Evolutionary conservation across 1,140 invertebrate species (phyloP).

Genomic region (Bicyclus anynana): DNA sequence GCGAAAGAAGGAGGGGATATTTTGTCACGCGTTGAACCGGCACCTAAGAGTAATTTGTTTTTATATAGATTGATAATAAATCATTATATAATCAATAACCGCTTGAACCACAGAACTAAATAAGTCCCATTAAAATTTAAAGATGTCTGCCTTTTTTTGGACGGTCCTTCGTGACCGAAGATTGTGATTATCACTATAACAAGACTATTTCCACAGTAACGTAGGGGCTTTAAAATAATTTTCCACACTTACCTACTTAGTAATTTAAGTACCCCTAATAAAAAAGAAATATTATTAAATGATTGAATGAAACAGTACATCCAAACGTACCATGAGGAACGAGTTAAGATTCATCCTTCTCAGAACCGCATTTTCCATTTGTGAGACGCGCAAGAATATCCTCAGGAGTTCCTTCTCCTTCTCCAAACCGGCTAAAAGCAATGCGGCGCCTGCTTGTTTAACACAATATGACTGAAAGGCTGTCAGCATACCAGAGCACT

Average conservation of each 20-base stretch:
- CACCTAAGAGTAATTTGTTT: conserved; percentile 77
- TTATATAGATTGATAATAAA: background rate
- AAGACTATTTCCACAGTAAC: too few species aligned
- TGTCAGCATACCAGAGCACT: conserved; percentile 94
- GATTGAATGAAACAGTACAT: background rate
- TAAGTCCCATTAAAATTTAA: too few species aligned
- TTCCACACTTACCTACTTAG: background rate
- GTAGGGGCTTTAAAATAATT: too few species aligned
- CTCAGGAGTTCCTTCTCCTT: conserved; percentile 96
- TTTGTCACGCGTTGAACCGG: conserved; percentile 94
- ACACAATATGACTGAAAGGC: conserved; percentile 97
- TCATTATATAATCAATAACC: too few species aligned
- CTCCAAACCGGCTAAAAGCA: conserved; percentile 92
- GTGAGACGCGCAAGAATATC: conserved; percentile 96
- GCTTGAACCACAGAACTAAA: too few species aligned
- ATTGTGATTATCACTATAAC: too few species aligned
- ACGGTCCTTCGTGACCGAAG: too few species aligned
- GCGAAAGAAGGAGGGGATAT: conserved; percentile 93
- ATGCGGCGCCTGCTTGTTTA: conserved; percentile 91
- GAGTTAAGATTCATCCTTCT: conserved; percentile 97
- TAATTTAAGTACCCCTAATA: too few species aligned
- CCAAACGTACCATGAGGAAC: conserved; percentile 91
- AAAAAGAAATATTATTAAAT: too few species aligned
- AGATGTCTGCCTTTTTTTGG: too few species aligned
- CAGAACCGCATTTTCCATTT: conserved; percentile 96